Evolutionary conservation across 2,888 invertebrate genomes (phyloP), one percentile per base, ranked within the genome.

Genomic region (Mylabris sibirica): DNA sequence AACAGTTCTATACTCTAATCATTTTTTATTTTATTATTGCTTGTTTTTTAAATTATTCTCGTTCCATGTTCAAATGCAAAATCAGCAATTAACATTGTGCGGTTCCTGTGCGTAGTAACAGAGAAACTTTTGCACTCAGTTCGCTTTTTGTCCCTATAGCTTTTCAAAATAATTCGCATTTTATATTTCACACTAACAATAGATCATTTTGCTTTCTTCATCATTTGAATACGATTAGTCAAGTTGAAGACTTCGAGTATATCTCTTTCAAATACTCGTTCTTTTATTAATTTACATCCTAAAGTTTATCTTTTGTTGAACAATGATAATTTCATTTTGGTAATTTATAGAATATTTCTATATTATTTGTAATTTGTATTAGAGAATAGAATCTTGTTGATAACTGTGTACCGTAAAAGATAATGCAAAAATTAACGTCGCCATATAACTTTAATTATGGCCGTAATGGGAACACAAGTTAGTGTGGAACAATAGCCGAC

Each of bases 391-490:
- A 67, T 70, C 67, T 63, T 59, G 70, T 65, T 67, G 70, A 70
- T 70, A 70, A 65, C 65, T 38, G 65, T 38, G 65, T 30, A 57
- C 63, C 35, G 49, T 49, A 49, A 67, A 67, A 65, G 67, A 72
- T 67, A 69, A 69, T 72, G 69, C 68, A 70, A 72, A 72, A 72
- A 72, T 72, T 72, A 72, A 67, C 72, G 72, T 70, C 63, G 72
- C 70, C 66, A 68, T 72, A 69, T 71, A 70, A 70, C 70, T 72
- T 72, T 72, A 70, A 72, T 72, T 72, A 72, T 70, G 67, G 63
- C 70, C 62, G 69, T 67, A 72, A 72, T 69, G 69, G 72, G 67
- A 72, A 72, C 72, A 72, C 67, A 69, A 70, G 69, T 70, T 70
- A 49, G 9, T 59, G 63, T 59, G 63, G 70, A 70, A 72, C 70